Evolutionary conservation across 2,797 vertebrate species (phyloP).

Genomic region (Alectoris magna): DNA sequence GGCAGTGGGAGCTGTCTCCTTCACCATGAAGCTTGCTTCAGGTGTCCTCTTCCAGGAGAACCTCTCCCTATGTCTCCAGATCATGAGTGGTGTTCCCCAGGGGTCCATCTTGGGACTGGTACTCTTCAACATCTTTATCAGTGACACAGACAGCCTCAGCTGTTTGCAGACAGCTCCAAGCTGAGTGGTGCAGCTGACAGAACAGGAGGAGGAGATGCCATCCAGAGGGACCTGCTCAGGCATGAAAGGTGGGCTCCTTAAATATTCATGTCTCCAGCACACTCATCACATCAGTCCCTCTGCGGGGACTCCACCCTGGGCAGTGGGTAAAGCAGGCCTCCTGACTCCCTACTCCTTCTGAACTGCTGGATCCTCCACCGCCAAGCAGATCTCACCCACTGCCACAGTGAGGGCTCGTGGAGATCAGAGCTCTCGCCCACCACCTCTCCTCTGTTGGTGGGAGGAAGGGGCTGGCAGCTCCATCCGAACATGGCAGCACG

Average conservation of each 20-base stretch:
- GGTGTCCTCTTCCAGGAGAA: not conserved
- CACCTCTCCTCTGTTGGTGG: not conserved
- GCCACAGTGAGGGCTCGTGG: not conserved
- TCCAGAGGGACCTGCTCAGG: too few relatives aligned
- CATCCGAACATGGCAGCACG: not conserved
- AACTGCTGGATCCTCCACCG: not conserved
- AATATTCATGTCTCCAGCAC: not conserved
- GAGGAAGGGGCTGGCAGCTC: not conserved
- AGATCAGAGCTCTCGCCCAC: not conserved
- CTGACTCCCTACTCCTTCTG: not conserved
- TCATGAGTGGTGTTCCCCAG: too few relatives aligned
- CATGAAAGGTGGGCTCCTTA: too few relatives aligned
- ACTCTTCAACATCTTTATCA: too few relatives aligned
- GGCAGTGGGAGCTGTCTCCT: not conserved
- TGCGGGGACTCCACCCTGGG: accelerated
- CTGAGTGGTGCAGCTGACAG: too few relatives aligned
- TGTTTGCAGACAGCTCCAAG: too few relatives aligned
- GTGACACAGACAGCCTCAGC: too few relatives aligned
- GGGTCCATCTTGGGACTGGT: too few relatives aligned
- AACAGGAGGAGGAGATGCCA: too few relatives aligned
- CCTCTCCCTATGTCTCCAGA: not conserved
- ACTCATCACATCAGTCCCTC: not conserved
- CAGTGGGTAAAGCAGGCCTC: not conserved
- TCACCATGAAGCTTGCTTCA: not conserved
- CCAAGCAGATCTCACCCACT: not conserved